These are phyloP conservation scores for Polia nebulosa DNA, from an alignment of 2,888 invertebrate genomes.

Conservation along the genomic window DNA sequence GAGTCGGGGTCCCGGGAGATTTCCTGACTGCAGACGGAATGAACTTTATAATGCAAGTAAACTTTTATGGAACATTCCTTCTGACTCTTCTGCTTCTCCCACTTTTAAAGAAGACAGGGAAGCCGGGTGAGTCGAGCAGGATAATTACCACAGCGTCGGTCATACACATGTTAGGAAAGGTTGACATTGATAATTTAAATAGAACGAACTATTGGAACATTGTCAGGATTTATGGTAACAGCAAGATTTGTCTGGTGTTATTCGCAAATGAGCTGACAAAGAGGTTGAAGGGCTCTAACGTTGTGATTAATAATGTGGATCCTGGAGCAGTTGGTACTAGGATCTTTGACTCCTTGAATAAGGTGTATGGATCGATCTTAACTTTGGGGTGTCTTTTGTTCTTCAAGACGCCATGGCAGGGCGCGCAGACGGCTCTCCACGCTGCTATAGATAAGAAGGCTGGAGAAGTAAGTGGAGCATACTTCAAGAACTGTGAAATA, in stretches of 20 bases:
- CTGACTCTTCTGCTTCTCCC: slow-evolving; percentile 75
- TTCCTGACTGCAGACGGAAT: slow-evolving; percentile 94
- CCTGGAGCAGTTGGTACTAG: slow-evolving; percentile 95
- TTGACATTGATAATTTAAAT: slow-evolving; percentile 62
- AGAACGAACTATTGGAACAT: slow-evolving; percentile 43
- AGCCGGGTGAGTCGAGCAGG: slow-evolving; percentile 75
- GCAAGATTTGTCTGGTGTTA: slow-evolving; percentile 91
- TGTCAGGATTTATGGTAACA: slow-evolving; percentile 68
- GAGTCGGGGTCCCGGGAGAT: slow-evolving; percentile 89
- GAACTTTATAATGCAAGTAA: slow-evolving; percentile 96
- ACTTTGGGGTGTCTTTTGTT: slow-evolving; percentile 86
- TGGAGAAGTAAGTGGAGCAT: slow-evolving; percentile 83
- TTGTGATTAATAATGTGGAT: slow-evolving; percentile 95
- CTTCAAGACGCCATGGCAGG: slow-evolving; percentile 61
- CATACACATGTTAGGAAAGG: slow-evolving; percentile 75
- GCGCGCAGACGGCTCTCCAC: slow-evolving; percentile 63
- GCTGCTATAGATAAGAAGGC: slow-evolving; percentile 57
- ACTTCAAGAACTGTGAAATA: slow-evolving; percentile 94
- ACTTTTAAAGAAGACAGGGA: slow-evolving; percentile 71
- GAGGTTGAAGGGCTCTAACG: slow-evolving; percentile 91
- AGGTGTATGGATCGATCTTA: slow-evolving; percentile 87
- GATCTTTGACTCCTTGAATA: slow-evolving; percentile 90
- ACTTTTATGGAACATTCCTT: slow-evolving; percentile 97
- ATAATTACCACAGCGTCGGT: slow-evolving; percentile 88
- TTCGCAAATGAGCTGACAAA: slow-evolving; percentile 93